A percentile compares a stretch with the other conserved stretches of the same genome.
Evolutionary conservation across 2,113 vertebrate genomes (phyloP).

Genomic region (Peromyscus polionotus): DNA sequence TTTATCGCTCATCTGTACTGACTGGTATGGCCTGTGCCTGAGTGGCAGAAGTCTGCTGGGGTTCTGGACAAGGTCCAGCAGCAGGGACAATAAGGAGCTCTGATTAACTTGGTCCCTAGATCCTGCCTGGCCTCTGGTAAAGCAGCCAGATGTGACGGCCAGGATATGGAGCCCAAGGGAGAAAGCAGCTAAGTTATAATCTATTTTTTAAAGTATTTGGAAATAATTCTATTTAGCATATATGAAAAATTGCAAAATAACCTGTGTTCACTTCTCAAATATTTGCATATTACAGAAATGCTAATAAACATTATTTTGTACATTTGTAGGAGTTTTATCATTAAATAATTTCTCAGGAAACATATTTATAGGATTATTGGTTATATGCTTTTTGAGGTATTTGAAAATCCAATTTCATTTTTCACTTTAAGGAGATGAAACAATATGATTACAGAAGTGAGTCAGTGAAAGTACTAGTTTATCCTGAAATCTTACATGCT

Average conservation of each 20-base stretch:
- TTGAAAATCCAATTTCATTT: neutral
- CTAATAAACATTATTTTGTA: too few species aligned
- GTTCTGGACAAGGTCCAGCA: too few species aligned
- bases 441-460: neutral
- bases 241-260: neutral
- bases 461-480: neutral
- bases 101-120: too few species aligned
- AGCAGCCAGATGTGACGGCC: too few species aligned
- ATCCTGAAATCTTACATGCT: neutral
- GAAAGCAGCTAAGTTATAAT: too few species aligned
- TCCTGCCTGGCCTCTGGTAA: too few species aligned
- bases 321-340: neutral
- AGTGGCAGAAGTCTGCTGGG: too few species aligned
- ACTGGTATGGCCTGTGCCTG: too few species aligned
- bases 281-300: neutral
- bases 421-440: neutral
- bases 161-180: too few species aligned
- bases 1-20: too few species aligned
- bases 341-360: neutral
- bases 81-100: too few species aligned
- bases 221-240: neutral
- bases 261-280: neutral
- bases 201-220: neutral
- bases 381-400: neutral
- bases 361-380: neutral